These are phyloP conservation scores for Diaperis boleti DNA, from an alignment of 2,888 invertebrate genomes.

Conservation along the genomic window DNA sequence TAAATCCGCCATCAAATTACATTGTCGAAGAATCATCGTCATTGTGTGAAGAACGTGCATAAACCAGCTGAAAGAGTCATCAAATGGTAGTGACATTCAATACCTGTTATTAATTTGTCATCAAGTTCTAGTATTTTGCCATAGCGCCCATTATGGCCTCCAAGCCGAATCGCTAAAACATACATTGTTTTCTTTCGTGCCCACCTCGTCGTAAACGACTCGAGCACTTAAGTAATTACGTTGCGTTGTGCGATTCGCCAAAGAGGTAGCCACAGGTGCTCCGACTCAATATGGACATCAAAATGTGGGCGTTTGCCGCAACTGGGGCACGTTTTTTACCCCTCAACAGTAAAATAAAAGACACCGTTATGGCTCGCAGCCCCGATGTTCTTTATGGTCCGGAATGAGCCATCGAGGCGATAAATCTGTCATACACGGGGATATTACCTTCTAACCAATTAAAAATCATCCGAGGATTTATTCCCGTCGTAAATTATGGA, in stretches of 20 bases:
- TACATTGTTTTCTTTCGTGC: slow-evolving; percentile 1
- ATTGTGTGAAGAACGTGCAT: slow-evolving; percentile 7
- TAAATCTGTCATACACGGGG: slow-evolving; percentile 21
- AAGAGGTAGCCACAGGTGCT: slow-evolving; percentile 16
- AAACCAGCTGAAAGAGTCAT: slow-evolving; percentile 7
- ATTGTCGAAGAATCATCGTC: neutral
- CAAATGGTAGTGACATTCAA: slow-evolving; percentile 11
- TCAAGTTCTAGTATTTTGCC: neutral
- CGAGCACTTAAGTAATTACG: slow-evolving; percentile 10
- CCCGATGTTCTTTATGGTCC: slow-evolving; percentile 26
- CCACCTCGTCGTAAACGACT: slow-evolving; percentile 6
- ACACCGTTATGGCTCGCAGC: slow-evolving; percentile 25
- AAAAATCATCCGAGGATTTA: slow-evolving; percentile 26
- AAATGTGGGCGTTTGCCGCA: slow-evolving; percentile 23
- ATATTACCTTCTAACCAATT: slow-evolving; percentile 20
- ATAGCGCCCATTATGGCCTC: neutral
- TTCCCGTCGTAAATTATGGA: slow-evolving; percentile 19
- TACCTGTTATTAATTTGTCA: slow-evolving; percentile 9
- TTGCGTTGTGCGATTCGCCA: neutral
- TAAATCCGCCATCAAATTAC: slow-evolving; percentile 1
- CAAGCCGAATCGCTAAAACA: slow-evolving; percentile 1
- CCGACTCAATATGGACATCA: slow-evolving; percentile 16
- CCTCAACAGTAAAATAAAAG: slow-evolving; percentile 10
- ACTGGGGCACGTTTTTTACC: slow-evolving; percentile 26
- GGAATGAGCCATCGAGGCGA: slow-evolving; percentile 17